Evolutionary conservation across 2,113 vertebrate genomes (phyloP).

Genomic region (Oreotragus oreotragus): DNA sequence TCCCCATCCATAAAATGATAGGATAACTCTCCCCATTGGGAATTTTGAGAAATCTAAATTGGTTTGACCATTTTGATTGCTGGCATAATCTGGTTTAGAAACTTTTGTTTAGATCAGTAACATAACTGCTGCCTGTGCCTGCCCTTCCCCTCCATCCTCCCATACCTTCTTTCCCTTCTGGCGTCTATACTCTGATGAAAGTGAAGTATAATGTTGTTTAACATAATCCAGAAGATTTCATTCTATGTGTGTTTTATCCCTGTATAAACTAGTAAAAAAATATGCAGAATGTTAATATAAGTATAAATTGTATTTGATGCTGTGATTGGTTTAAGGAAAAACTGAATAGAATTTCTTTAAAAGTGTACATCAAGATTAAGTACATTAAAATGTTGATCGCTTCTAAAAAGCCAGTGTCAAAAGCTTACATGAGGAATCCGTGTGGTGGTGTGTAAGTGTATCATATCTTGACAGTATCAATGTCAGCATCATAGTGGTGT

Average conservation of each 20-base stretch:
- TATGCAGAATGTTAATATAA: slow-evolving; percentile 74
- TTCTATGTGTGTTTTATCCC: slow-evolving; percentile 84
- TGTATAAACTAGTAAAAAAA: slow-evolving; percentile 58
- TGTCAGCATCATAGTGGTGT: background rate
- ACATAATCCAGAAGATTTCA: slow-evolving; percentile 53
- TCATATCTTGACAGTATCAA: background rate
- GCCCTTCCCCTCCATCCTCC: slow-evolving; percentile 13
- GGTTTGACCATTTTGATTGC: slow-evolving; percentile 74
- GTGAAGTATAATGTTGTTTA: slow-evolving; percentile 65
- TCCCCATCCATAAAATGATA: background rate
- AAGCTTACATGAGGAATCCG: background rate
- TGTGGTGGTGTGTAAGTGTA: too few species aligned
- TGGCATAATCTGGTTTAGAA: slow-evolving; percentile 77
- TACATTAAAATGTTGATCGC: background rate
- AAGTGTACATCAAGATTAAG: background rate
- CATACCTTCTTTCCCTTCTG: background rate
- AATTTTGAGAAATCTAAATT: slow-evolving; percentile 68
- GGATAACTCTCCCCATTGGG: slow-evolving; percentile 68
- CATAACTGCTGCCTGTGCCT: slow-evolving; percentile 22
- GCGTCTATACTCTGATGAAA: slow-evolving; percentile 42
- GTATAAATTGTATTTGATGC: background rate
- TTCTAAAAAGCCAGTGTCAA: background rate
- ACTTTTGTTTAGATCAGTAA: slow-evolving; percentile 58
- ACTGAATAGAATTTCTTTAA: background rate
- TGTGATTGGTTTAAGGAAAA: slow-evolving; percentile 6